Conservation (phyloP, 1,140 invertebrate genomes). For the Latrodectus geometricus region DNA sequence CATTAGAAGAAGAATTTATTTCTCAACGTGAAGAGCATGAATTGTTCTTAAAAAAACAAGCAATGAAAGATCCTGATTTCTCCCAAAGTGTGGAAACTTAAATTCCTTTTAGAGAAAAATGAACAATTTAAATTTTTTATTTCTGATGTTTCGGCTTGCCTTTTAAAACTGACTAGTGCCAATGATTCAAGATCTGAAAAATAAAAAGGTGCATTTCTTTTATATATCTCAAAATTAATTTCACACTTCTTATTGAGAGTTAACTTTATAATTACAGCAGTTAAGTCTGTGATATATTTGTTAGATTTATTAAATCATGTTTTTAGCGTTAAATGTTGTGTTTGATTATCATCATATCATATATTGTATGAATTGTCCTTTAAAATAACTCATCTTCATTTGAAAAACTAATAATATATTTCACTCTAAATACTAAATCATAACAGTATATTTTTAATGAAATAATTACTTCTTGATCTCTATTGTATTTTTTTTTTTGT, state of each 20-base stretch:
- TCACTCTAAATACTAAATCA: background rate
- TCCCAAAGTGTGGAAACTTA: constrained; percentile 6
- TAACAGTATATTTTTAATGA: background rate
- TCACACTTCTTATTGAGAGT: no score
- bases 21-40: constrained; percentile 86
- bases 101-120: background rate
- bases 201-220: background rate
- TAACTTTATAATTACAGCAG: background rate
- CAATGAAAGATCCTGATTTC: background rate
- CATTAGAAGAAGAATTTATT: constrained; percentile 85
- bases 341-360: background rate
- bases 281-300: background rate
- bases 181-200: background rate
- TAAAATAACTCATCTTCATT: background rate
- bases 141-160: no score
- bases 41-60: constrained; percentile 62
- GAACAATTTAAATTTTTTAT: background rate
- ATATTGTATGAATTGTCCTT: background rate
- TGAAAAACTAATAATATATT: background rate
- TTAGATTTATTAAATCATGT: background rate
- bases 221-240: background rate
- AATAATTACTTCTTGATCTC: background rate
- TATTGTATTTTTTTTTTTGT: background rate
- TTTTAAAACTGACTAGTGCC: background rate
- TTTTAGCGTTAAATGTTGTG: background rate